phyloP scores from a whole-genome alignment of 2,113 vertebrate species.

The Hirundichthys speculiger region DNA sequence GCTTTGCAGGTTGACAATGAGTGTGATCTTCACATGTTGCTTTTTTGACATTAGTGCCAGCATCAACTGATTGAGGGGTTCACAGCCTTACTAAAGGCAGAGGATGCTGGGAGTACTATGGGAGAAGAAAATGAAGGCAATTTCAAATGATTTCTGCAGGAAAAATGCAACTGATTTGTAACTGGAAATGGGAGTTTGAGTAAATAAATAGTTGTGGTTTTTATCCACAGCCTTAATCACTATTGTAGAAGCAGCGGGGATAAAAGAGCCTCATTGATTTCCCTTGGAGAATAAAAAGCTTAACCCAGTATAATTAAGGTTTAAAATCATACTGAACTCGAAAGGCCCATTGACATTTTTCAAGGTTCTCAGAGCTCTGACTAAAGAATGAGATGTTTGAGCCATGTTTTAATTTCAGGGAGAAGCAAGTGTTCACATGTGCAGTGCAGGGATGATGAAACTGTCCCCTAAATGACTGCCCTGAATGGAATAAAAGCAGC shows the following conservation, averaged over 20 bases:
- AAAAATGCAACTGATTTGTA: slow-evolving; percentile 35
- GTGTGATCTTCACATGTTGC: slow-evolving; percentile 32
- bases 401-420: slow-evolving; percentile 32
- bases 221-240: slow-evolving; percentile 60
- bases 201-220: slow-evolving; percentile 58
- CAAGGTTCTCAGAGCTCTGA: slow-evolving; percentile 48
- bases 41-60: no score
- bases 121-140: neutral
- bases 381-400: slow-evolving; percentile 53
- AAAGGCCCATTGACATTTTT: slow-evolving; percentile 54
- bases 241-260: slow-evolving; percentile 50
- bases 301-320: slow-evolving; percentile 68
- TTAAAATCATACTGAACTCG: slow-evolving; percentile 67
- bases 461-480: neutral
- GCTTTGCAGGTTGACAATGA: slow-evolving; percentile 25
- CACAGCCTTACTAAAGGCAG: slow-evolving; percentile 22
- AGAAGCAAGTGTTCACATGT: slow-evolving; percentile 26
- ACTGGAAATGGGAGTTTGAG: slow-evolving; percentile 18
- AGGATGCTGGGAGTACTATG: slow-evolving; percentile 14
- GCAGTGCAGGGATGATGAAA: slow-evolving; percentile 9
- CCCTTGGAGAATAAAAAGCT: slow-evolving; percentile 61
- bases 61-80: no score
- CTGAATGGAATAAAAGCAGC: slow-evolving; percentile 15
- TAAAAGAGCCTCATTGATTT: slow-evolving; percentile 70
- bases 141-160: neutral